Conservation (phyloP, 2,888 invertebrate species). For the Calliopum simillimum region DNA sequence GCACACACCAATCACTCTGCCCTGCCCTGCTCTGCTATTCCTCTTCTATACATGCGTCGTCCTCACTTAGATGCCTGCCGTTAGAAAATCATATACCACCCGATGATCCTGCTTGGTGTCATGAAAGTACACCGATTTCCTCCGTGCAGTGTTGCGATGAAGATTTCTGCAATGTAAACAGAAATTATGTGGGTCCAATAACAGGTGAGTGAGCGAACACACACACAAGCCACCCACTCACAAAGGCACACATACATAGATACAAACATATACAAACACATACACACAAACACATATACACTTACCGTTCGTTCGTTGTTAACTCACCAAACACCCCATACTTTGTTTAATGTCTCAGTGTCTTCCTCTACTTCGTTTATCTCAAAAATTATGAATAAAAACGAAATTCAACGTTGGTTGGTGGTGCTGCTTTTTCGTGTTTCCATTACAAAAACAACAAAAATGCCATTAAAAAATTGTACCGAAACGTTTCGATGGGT, state of each 20-base stretch:
- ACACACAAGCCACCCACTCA: slow-evolving; percentile 11
- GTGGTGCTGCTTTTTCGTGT: slow-evolving; percentile 15
- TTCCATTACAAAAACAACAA: slow-evolving; percentile 30
- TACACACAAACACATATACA: slow-evolving; percentile 26
- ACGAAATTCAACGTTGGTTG: slow-evolving; percentile 29
- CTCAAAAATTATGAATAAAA: not conserved
- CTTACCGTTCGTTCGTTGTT: not conserved
- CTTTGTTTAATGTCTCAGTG: not conserved
- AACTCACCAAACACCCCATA: slow-evolving; percentile 19
- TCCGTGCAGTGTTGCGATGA: slow-evolving; percentile 72
- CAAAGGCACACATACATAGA: slow-evolving; percentile 20
- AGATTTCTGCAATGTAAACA: slow-evolving; percentile 78
- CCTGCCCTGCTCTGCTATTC: slow-evolving; percentile 19
- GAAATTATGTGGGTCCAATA: slow-evolving; percentile 59
- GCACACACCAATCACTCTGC: not conserved
- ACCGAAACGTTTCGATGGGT: slow-evolving; percentile 12
- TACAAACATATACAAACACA: slow-evolving; percentile 32
- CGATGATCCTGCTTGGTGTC: slow-evolving; percentile 74
- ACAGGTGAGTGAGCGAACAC: slow-evolving; percentile 62
- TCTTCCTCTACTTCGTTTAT: not conserved
- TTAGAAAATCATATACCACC: slow-evolving; percentile 72
- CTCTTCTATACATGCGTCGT: not conserved
- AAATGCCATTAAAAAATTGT: not conserved
- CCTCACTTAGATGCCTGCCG: slow-evolving; percentile 72
- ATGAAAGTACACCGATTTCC: slow-evolving; percentile 62